phyloP scores from a whole-genome alignment of 1,140 invertebrate species.

The Riptortus pedestris region DNA sequence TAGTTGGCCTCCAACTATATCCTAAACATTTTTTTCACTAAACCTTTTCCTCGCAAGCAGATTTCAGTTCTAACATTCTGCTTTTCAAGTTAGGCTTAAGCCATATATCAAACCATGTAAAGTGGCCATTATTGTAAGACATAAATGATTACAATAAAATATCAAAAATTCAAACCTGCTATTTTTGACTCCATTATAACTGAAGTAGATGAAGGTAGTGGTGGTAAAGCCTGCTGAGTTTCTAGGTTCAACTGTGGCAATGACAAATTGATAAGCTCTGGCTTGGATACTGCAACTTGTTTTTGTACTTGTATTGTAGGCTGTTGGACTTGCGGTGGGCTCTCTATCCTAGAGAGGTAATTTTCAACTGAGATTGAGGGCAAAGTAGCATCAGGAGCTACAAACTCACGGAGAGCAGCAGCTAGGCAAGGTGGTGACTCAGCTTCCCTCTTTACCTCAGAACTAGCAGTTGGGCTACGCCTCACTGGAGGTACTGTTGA shows the following conservation, averaged over 20 bases:
- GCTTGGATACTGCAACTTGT: not conserved
- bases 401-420: slow-evolving; percentile 37
- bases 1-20: too few species aligned
- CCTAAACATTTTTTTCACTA: too few species aligned
- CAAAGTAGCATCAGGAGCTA: slow-evolving; percentile 37
- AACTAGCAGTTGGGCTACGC: slow-evolving; percentile 1
- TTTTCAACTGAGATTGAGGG: slow-evolving; percentile 49
- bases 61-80: too few species aligned
- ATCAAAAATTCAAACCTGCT: not conserved
- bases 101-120: too few species aligned
- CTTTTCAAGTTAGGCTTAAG: too few species aligned
- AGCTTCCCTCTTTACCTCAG: slow-evolving; percentile 33
- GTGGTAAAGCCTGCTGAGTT: not conserved
- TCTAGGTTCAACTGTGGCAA: not conserved
- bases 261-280: not conserved
- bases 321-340: not conserved
- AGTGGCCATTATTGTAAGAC: too few species aligned
- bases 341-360: slow-evolving; percentile 46
- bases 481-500: slow-evolving; percentile 21
- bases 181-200: not conserved
- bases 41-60: too few species aligned
- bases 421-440: slow-evolving; percentile 30
- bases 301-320: not conserved
- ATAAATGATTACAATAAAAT: too few species aligned
- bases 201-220: not conserved